phyloP scores from a whole-genome alignment of 2,113 vertebrate species.

The Osmerus mordax region DNA sequence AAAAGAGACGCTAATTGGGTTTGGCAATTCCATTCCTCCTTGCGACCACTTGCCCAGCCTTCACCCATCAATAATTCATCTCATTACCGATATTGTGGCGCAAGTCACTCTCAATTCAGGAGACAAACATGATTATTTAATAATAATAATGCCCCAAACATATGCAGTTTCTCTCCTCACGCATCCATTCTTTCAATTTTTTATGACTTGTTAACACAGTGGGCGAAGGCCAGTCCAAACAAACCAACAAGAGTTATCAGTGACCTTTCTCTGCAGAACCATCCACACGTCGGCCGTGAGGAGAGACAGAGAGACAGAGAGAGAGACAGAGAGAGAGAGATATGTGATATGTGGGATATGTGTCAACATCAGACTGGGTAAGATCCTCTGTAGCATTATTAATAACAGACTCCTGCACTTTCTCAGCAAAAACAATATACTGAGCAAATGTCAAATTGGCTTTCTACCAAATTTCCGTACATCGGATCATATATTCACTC shows the following conservation, averaged over 20 bases:
- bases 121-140: slow-evolving; percentile 92
- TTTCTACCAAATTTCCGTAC: no score
- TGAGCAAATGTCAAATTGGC: no score
- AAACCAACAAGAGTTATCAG: slow-evolving; percentile 67
- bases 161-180: slow-evolving; percentile 71
- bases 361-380: no score
- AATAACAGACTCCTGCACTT: no score
- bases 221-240: slow-evolving; percentile 62
- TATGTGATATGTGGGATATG: no score
- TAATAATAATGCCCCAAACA: slow-evolving; percentile 88
- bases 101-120: slow-evolving; percentile 88
- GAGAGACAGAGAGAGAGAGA: background rate
- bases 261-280: slow-evolving; percentile 62
- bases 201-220: slow-evolving; percentile 78
- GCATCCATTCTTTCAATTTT: slow-evolving; percentile 71
- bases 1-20: slow-evolving; percentile 81
- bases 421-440: no score
- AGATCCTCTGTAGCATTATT: no score
- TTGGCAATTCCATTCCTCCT: slow-evolving; percentile 87
- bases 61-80: slow-evolving; percentile 88
- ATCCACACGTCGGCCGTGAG: background rate
- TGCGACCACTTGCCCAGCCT: slow-evolving; percentile 67
- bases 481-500: no score
- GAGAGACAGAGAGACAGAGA: background rate
- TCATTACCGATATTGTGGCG: slow-evolving; percentile 86